These are phyloP conservation scores for Ceryle rudis DNA, from an alignment of 2,797 vertebrate genomes.

Conservation along the genomic window DNA sequence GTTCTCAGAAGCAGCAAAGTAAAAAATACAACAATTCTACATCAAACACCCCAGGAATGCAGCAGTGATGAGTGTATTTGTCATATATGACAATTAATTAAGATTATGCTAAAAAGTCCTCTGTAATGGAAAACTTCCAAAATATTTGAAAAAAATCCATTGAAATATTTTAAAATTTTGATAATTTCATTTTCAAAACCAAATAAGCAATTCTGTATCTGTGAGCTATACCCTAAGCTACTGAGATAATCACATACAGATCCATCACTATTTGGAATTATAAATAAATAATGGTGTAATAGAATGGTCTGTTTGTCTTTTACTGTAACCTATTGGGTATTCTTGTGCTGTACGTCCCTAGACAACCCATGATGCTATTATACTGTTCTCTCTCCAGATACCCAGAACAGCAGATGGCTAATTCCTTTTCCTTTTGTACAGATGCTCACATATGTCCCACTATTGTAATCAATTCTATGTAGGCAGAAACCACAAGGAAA, in stretches of 20 bases:
- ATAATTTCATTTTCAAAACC: not conserved
- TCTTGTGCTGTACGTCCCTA: not conserved
- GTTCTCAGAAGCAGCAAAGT: not conserved
- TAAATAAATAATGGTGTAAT: not conserved
- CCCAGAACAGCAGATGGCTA: not conserved
- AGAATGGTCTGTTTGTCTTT: not conserved
- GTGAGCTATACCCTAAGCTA: not conserved
- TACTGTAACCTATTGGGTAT: not conserved
- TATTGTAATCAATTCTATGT: not conserved
- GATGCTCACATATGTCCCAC: not conserved
- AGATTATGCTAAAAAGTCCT: not conserved
- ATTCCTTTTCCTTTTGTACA: not conserved
- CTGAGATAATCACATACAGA: not conserved
- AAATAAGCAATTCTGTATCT: not conserved
- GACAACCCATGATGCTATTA: not conserved
- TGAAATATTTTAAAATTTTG: not conserved
- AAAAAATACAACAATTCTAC: not conserved
- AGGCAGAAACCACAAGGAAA: not conserved
- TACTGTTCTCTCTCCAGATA: not conserved
- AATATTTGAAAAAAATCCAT: not conserved
- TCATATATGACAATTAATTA: not conserved
- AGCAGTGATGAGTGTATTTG: not conserved
- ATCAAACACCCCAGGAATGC: not conserved
- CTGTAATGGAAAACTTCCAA: not conserved
- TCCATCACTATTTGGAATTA: not conserved